Base-by-base conservation (phyloP, 2,888 invertebrate species). In the Hetaerina titia region DNA sequence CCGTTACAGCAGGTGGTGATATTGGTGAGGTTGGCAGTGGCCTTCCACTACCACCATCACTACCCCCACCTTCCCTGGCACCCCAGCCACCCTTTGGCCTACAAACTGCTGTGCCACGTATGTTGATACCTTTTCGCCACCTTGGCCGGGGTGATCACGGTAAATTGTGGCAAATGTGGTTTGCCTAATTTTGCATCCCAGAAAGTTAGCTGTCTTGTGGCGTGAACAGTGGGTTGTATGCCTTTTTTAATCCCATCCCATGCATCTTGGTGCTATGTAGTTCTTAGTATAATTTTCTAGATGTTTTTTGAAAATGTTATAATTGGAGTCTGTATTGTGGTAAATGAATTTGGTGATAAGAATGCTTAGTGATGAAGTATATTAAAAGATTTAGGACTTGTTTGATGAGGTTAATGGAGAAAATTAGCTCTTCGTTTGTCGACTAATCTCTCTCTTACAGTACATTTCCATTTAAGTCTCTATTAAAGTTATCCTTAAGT, bases 101-200 rank as follows among this genome's bases (percentile, higher is more conserved):
- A 92, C 92, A 92, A 92, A 92, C 92, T 92, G 92, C 92, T 92
- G 92, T 92, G 92, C 92, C 92, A 92, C 92, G 92, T 92, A 92
- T 92, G 92, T 92, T 92, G 92, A 92, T 92, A 92, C 69, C 92
- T 92, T 64, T 69, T 64, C 92, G 69, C 92, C 92, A 92, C 92
- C 92, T 64, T 92, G 92, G 92, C 92, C 92, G 74, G 69, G 92
- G 69, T 74, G 92, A 92, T 69, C 92, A 92, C 92, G 92, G 92
- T 92, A 92, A 92, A 92, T 92, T 92, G 64, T 92, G 92, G 92
- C 92, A 92, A 56, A 56, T 92, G 92, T 92, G 92, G 69, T 92
- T 92, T 92, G 92, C 92, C 74, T 92, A 45, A n/a, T 74, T 92
- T 74, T 92, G 92, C 92, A 92, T 92, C 92, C 69, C 92, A 92